Evolutionary conservation across 2,797 vertebrate genomes (phyloP).

Genomic region (Gymnoscopelus microlampas): DNA sequence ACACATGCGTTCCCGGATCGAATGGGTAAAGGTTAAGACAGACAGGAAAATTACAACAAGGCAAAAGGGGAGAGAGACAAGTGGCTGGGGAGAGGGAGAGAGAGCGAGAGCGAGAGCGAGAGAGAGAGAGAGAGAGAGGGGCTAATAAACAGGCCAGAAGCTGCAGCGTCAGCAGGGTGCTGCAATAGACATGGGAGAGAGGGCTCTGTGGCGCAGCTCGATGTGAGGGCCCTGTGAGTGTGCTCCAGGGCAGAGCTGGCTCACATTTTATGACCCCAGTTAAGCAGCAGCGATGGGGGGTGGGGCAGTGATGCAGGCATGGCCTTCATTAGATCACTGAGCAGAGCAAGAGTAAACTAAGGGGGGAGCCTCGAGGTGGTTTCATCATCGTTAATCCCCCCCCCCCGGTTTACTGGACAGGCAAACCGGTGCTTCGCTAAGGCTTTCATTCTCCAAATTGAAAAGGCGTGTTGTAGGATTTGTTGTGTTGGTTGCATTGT

Average conservation of each 20-base stretch:
- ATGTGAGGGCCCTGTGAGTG: constrained; percentile 42
- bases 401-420: constrained; percentile 49
- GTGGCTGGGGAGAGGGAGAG: constrained; percentile 22
- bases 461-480: background rate
- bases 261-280: constrained; percentile 71
- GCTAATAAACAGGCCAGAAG: constrained; percentile 57
- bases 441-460: constrained; percentile 13
- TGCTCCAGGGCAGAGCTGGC: constrained; percentile 62
- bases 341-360: constrained; percentile 40
- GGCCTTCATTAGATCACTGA: constrained; percentile 69
- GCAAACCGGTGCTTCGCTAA: constrained; percentile 30
- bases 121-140: constrained; percentile 30
- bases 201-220: constrained; percentile 50
- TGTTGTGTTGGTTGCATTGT: background rate
- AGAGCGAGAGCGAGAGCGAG: constrained; percentile 33
- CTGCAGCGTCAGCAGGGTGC: constrained; percentile 65
- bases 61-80: too few species aligned
- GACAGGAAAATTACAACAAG: too few species aligned
- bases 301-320: constrained; percentile 62
- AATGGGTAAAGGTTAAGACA: too few species aligned
- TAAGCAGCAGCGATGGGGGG: constrained; percentile 72
- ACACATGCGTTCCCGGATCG: too few species aligned
- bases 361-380: constrained; percentile 46
- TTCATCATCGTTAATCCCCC: constrained; percentile 43
- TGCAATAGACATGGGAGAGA: constrained; percentile 18